Base-by-base conservation (phyloP, 2,888 invertebrate species). In the Drosophila barbarae region DNA sequence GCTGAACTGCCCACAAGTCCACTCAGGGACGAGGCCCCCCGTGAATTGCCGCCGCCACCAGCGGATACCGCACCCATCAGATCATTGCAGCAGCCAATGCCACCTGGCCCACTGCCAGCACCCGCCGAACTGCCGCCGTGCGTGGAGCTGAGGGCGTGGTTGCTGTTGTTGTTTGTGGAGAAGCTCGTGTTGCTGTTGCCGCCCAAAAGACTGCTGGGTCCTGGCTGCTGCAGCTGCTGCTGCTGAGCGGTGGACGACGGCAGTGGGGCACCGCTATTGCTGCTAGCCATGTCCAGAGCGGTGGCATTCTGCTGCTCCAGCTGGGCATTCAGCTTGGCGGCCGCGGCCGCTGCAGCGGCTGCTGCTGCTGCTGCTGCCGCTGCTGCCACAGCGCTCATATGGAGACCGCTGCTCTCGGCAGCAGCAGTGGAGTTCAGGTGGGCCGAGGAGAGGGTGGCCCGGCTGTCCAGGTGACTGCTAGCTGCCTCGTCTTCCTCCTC, bases 301-400 rank as follows among this genome's bases (percentile, higher is more conserved):
- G 70, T 44, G 18, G 61, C 73, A 42, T 46, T 71, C 47, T 79
- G 80, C 47, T 58, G 68, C 59, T 82, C 82, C 47, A 76, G 46
- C 13, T 84, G 84, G 13, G 70, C 76, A 54, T 73, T 86, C 23
- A 86, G 50, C 49, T 78, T 85, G 64, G 71, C 78, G 15, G 74
- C 77, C 21, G 72, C 73, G n/a, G 73, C 76, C n/a, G 72, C 73
- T 18, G 78, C 86, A 23, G 78, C 86, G 5, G 75, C 81, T 23
- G 80, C 84, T 28, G 83, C 82, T 36, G 76, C 79, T 23, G 74
- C 80, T 4, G 68, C 78, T 3, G 74, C 78, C 1, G 78, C 71
- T 30, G 78, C 75, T 36, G 78, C 78, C 2, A 76, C 80, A 13
- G 79, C 79, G 47, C 76, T 71, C 71, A 78, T 77, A 12, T 80